Evolutionary conservation across 2,113 vertebrate genomes (phyloP), one percentile per base, ranked within the genome.

Genomic region (Rostratula benghalensis): DNA sequence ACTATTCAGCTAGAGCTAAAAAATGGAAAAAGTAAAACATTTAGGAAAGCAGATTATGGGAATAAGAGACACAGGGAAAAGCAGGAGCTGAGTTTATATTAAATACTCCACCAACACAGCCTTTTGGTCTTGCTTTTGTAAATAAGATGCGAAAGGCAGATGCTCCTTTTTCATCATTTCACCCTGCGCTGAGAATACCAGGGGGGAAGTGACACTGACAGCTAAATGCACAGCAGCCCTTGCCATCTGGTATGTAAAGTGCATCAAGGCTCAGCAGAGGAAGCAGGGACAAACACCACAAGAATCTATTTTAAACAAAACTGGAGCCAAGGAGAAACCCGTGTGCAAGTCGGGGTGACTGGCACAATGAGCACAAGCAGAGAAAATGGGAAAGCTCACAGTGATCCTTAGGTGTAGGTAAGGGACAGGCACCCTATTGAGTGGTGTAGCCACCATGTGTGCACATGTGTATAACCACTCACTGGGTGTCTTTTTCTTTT

Each of bases 401-500:
- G 60, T 51, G 80, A 60, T 79, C 71, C 16, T 33, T 7, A 74
- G 79, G 57, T 3, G 1, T 14, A 91, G 63, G 71, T 23, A 65
- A 94, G 90, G 90, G 76, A 77, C 86, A 94, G 87, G 97, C 96
- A 97, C 97, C 80, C 95, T 67, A 95, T 70, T 90, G 97, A 97
- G 97, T 95, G 97, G 97, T 97, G 81, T 74, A 91, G 59, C 96
- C 87, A 48, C 98, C 97, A 82, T 83, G 89, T 96, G 95, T 97
- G 96, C 94, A 80, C 97, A 80, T 95, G 10, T 96, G 94, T 96
- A 82, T 98, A 98, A 97, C 97, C 97, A 96, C 97, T 98, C 98
- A 98, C 96, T 96, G 97, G 97, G 97, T 98, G 97, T 98, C 96
- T 98, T 98, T 98, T 98, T 98, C 98, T 98, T 98, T 98, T 98